phyloP scores from a whole-genome alignment of 1,140 invertebrate species.

The Goniozus legneri region DNA sequence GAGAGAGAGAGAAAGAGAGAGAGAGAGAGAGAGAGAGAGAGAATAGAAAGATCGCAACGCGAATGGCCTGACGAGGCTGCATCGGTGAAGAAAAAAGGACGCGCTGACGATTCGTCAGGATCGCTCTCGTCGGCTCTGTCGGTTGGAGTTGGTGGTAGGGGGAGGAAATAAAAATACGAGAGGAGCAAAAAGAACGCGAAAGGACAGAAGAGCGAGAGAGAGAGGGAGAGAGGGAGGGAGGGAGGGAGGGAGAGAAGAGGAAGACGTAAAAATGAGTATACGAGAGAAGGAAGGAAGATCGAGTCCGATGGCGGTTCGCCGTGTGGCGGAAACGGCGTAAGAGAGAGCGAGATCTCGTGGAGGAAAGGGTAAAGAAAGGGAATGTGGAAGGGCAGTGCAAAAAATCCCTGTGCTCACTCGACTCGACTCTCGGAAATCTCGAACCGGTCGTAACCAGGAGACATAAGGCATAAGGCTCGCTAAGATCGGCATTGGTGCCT shows the following conservation, averaged over 20 bases:
- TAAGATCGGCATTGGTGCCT: neutral
- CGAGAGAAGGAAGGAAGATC: neutral
- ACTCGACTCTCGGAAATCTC: constrained; percentile 38
- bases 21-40: too few species aligned
- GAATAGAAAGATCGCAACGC: too few species aligned
- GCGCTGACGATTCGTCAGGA: too few species aligned
- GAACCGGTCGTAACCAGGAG: constrained; percentile 43
- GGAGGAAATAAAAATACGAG: too few species aligned
- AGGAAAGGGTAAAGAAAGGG: constrained; percentile 11
- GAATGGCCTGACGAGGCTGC: too few species aligned
- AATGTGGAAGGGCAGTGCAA: constrained; percentile 20
- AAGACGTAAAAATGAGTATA: constrained; percentile 10
- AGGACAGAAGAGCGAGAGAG: neutral
- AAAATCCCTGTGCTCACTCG: constrained; percentile 28
- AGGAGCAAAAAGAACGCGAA: too few species aligned
- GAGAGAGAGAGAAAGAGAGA: too few species aligned
- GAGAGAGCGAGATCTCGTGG: neutral
- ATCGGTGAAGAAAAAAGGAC: neutral
- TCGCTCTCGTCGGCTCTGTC: neutral
- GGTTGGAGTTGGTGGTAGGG: neutral
- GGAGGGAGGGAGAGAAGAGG: constrained; percentile 8
- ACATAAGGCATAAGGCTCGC: neutral
- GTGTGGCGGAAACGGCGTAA: neutral
- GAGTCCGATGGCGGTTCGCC: neutral
- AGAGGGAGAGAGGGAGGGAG: neutral